Conservation (phyloP, 2,888 invertebrate species). For the Hyposoter dolosus region DNA sequence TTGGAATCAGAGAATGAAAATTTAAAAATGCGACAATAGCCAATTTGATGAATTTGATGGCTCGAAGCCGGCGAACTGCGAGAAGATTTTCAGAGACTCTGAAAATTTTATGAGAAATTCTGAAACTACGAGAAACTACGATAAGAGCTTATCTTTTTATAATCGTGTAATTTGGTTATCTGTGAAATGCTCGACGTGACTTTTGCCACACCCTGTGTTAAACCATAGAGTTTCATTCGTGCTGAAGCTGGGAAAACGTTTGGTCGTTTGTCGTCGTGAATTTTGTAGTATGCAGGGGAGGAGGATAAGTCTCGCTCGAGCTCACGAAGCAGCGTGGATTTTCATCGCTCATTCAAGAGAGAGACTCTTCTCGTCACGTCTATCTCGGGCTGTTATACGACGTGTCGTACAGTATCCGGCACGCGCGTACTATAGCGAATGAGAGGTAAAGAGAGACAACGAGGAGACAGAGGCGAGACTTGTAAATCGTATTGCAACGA, state of each 20-base stretch:
- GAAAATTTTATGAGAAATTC: background rate
- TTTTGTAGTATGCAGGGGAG: conserved; percentile 36
- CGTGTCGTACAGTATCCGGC: conserved; percentile 56
- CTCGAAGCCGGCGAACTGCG: background rate
- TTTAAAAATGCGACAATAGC: too few species aligned
- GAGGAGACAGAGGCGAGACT: conserved; percentile 40
- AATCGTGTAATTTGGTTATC: background rate
- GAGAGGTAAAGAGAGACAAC: conserved; percentile 32
- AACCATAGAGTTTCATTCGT: conserved; percentile 34
- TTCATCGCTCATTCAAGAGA: conserved; percentile 62
- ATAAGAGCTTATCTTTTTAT: background rate
- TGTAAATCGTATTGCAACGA: conserved; percentile 58
- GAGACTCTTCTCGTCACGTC: conserved; percentile 57
- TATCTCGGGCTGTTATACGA: conserved; percentile 52
- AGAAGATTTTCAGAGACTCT: background rate
- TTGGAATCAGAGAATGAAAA: too few species aligned
- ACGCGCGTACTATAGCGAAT: conserved; percentile 35
- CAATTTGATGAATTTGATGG: background rate
- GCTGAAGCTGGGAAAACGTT: conserved; percentile 55
- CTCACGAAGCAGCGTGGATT: conserved; percentile 32
- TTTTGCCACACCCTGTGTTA: background rate
- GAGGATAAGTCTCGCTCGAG: conserved; percentile 21
- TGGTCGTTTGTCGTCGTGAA: conserved; percentile 48
- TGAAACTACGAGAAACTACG: background rate
- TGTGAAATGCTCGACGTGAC: background rate